These are phyloP conservation scores for Andrena bucephala DNA, from an alignment of 2,888 invertebrate species.

Conservation along the genomic window DNA sequence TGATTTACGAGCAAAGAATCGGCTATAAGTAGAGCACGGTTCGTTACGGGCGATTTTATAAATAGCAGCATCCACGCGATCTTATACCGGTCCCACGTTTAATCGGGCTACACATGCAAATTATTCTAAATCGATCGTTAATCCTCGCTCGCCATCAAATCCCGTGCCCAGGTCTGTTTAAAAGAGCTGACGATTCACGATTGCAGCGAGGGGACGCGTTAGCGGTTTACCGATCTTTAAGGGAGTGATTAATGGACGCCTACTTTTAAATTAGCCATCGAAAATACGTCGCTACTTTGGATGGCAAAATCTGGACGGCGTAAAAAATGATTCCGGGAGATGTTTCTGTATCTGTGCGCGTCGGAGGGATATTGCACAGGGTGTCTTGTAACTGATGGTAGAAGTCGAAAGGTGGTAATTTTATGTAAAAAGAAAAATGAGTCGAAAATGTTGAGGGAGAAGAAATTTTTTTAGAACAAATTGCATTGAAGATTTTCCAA, in stretches of 20 bases:
- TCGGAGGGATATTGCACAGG: no score
- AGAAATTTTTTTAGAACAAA: no score
- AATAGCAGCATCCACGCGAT: slow-evolving; percentile 59
- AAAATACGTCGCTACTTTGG: neutral
- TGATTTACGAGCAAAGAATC: slow-evolving; percentile 69
- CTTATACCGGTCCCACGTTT: slow-evolving; percentile 27
- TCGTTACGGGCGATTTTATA: slow-evolving; percentile 54
- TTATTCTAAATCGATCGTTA: slow-evolving; percentile 65
- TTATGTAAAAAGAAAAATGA: no score
- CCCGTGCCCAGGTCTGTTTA: slow-evolving; percentile 14
- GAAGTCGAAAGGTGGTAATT: no score
- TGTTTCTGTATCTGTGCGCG: neutral
- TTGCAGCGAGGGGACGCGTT: slow-evolving; percentile 23
- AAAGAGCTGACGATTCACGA: slow-evolving; percentile 44
- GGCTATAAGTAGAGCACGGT: slow-evolving; percentile 18
- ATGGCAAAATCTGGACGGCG: neutral
- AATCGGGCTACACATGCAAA: slow-evolving; percentile 45
- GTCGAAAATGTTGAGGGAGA: no score
- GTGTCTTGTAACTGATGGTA: no score
- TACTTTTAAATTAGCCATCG: neutral
- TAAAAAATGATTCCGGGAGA: neutral
- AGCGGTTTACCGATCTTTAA: slow-evolving; percentile 17
- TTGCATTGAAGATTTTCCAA: no score
- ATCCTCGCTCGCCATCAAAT: slow-evolving; percentile 27
- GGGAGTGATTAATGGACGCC: slow-evolving; percentile 49